Evolutionary conservation across 1,140 invertebrate genomes (phyloP).

Genomic region (Trichoplusia ni): DNA sequence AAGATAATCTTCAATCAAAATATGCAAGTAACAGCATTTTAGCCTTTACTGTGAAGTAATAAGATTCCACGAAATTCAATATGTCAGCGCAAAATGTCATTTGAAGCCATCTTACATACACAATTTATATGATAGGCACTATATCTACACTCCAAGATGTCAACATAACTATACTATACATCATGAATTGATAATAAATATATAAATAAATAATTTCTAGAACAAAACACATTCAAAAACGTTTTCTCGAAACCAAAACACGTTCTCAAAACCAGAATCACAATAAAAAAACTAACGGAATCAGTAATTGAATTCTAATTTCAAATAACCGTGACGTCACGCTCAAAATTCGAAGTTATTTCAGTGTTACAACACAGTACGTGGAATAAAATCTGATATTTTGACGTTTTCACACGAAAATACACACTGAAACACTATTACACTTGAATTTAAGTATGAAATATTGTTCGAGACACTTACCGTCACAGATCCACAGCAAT

Average conservation of each 20-base stretch:
- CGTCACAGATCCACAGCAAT: constrained; percentile 47
- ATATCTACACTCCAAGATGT: neutral
- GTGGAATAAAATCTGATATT: constrained; percentile 8
- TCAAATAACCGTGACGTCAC: constrained; percentile 36
- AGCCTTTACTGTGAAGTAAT: constrained; percentile 30
- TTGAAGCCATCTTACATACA: constrained; percentile 20
- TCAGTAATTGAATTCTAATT: constrained; percentile 15
- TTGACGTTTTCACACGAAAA: constrained; percentile 1
- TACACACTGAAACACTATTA: constrained; percentile 16
- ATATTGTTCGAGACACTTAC: constrained; percentile 54
- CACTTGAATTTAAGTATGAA: constrained; percentile 43
- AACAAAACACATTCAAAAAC: neutral
- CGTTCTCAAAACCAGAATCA: neutral
- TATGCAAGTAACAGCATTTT: constrained; percentile 29
- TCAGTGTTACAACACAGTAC: constrained; percentile 31
- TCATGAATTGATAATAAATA: neutral
- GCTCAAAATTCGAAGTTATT: constrained; percentile 33
- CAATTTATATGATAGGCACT: neutral
- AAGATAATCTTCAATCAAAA: constrained; percentile 29
- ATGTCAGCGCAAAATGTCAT: neutral
- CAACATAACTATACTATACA: constrained; percentile 1
- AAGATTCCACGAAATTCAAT: constrained; percentile 5
- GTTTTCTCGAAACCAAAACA: neutral
- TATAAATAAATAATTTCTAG: neutral
- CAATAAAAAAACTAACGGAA: constrained; percentile 11